Evolutionary conservation across 2,797 vertebrate species (phyloP).

Genomic region (Arrhamphus sclerolepis): DNA sequence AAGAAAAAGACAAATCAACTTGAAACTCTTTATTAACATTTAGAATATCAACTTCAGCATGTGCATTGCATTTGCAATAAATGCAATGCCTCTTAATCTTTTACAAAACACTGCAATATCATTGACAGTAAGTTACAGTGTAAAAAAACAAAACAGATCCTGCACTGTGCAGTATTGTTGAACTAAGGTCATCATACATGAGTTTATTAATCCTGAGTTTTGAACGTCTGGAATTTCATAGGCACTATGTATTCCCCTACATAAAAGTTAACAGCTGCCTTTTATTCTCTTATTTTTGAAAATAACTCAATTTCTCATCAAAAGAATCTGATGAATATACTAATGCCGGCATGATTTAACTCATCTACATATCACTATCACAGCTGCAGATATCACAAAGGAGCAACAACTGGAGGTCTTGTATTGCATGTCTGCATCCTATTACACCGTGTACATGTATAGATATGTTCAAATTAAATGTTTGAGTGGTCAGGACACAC

Average conservation of each 20-base stretch:
- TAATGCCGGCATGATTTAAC: slow-evolving; percentile 6
- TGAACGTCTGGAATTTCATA: slow-evolving; percentile 26
- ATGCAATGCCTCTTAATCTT: slow-evolving; percentile 49
- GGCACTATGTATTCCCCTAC: slow-evolving; percentile 23
- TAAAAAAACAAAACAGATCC: slow-evolving; percentile 11
- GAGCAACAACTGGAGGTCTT: background rate
- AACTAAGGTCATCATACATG: slow-evolving; percentile 17
- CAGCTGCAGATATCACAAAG: slow-evolving; percentile 9
- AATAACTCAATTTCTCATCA: slow-evolving; percentile 6
- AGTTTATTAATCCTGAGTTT: slow-evolving; percentile 1
- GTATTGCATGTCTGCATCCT: background rate
- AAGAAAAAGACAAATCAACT: slow-evolving; percentile 6
- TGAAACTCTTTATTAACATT: slow-evolving; percentile 50
- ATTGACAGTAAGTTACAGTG: slow-evolving; percentile 19
- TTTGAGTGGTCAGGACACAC: slow-evolving; percentile 1
- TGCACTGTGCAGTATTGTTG: slow-evolving; percentile 16
- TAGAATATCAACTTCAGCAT: slow-evolving; percentile 42
- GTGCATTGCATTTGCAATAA: slow-evolving; percentile 65
- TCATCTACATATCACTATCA: slow-evolving; percentile 1
- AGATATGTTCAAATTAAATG: slow-evolving; percentile 18
- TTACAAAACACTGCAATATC: slow-evolving; percentile 38
- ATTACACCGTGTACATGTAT: background rate
- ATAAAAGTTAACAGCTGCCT: slow-evolving; percentile 63
- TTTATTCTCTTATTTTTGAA: slow-evolving; percentile 13
- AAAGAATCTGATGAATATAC: slow-evolving; percentile 26